Conservation (phyloP, 1,140 invertebrate species). For the Ephestia elutella region DNA sequence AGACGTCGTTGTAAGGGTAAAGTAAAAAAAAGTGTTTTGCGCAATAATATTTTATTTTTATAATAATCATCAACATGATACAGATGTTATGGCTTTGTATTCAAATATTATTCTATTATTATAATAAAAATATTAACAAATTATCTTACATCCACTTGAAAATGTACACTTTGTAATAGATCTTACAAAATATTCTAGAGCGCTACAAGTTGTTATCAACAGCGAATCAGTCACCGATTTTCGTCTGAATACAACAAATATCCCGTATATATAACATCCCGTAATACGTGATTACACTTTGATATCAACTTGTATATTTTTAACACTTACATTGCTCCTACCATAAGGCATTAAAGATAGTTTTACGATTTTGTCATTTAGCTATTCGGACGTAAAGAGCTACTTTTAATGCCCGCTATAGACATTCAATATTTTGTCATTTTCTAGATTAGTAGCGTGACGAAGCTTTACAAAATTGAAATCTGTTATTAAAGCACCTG, state of each 20-base stretch:
- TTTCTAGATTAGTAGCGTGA: slow-evolving; percentile 24
- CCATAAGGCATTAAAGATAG: slow-evolving; percentile 41
- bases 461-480: slow-evolving; percentile 23
- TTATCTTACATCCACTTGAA: slow-evolving; percentile 72
- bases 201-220: slow-evolving; percentile 41
- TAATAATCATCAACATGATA: slow-evolving; percentile 71
- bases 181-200: slow-evolving; percentile 65
- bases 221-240: slow-evolving; percentile 11
- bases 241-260: slow-evolving; percentile 5
- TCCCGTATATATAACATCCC: not conserved
- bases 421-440: slow-evolving; percentile 18
- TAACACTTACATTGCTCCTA: slow-evolving; percentile 54
- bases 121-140: slow-evolving; percentile 74
- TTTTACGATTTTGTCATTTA: slow-evolving; percentile 26
- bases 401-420: slow-evolving; percentile 28
- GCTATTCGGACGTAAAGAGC: slow-evolving; percentile 20
- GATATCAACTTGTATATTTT: slow-evolving; percentile 38
- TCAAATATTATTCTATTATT: slow-evolving; percentile 67
- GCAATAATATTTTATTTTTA: slow-evolving; percentile 63
- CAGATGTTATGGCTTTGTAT: slow-evolving; percentile 72
- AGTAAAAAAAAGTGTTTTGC: slow-evolving; percentile 26
- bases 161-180: slow-evolving; percentile 71
- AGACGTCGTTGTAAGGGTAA: not conserved
- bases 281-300: slow-evolving; percentile 16
- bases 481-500: slow-evolving; percentile 25